These are phyloP conservation scores for Amorpha juglandis DNA, from an alignment of 2,888 invertebrate species.

Conservation along the genomic window DNA sequence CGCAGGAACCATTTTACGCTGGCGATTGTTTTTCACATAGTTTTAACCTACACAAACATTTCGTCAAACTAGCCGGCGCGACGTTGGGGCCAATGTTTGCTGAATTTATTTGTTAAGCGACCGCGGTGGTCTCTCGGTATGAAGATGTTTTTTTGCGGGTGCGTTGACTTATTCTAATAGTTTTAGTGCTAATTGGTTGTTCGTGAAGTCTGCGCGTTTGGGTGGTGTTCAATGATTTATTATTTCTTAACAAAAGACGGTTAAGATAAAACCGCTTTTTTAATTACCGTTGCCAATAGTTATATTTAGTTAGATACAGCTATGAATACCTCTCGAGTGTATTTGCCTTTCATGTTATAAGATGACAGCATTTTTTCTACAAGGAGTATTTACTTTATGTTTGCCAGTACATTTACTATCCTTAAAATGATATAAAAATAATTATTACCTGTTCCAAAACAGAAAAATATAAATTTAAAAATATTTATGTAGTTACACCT, in stretches of 20 bases:
- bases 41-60: slow-evolving; percentile 67
- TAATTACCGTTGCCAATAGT: no score
- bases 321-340: no score
- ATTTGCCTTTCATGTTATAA: no score
- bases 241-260: no score
- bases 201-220: slow-evolving; percentile 3
- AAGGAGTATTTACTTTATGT: no score
- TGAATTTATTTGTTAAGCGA: slow-evolving; percentile 63
- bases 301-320: no score
- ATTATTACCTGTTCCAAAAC: no score
- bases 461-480: no score
- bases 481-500: background rate
- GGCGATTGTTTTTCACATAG: slow-evolving; percentile 49
- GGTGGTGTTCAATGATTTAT: background rate
- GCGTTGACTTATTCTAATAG: slow-evolving; percentile 22
- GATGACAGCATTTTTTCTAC: no score
- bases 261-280: background rate
- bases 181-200: background rate
- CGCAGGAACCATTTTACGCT: slow-evolving; percentile 41
- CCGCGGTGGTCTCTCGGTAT: slow-evolving; percentile 43
- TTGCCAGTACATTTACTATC: no score
- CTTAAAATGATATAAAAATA: no score
- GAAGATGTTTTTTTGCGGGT: slow-evolving; percentile 26
- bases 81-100: slow-evolving; percentile 59
- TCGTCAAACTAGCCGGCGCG: slow-evolving; percentile 54